Evolutionary conservation across 2,113 vertebrate genomes (phyloP).

Genomic region (Cephalopterus ornatus): DNA sequence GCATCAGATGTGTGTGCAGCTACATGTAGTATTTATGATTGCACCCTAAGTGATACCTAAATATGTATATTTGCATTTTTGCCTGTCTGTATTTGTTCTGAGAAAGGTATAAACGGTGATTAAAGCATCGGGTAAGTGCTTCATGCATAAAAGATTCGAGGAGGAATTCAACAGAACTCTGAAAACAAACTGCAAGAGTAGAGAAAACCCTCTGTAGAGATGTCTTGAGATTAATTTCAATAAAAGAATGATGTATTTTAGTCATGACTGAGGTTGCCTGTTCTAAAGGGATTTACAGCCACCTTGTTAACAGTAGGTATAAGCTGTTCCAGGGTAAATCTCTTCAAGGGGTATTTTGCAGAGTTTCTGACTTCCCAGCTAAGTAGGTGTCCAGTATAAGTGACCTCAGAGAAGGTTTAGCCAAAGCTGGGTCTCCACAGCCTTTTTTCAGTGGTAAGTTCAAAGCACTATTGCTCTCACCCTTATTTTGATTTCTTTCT

Average conservation of each 20-base stretch:
- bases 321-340: neutral
- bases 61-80: neutral
- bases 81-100: neutral
- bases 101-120: neutral
- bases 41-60: neutral
- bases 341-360: neutral
- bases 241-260: neutral
- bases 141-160: neutral
- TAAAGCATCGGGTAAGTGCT: neutral
- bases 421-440: neutral
- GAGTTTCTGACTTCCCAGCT: neutral
- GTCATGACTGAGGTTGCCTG: neutral
- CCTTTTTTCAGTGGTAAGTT: neutral
- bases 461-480: neutral
- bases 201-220: neutral
- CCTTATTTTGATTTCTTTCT: neutral
- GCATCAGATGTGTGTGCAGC: neutral
- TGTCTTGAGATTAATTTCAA: neutral
- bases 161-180: neutral
- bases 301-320: neutral
- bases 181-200: neutral
- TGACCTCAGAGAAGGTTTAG: neutral
- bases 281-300: neutral
- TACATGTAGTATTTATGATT: fast-evolving
- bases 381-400: neutral